Evolutionary conservation across 2,888 invertebrate species (phyloP).

Genomic region (Brenthis ino): DNA sequence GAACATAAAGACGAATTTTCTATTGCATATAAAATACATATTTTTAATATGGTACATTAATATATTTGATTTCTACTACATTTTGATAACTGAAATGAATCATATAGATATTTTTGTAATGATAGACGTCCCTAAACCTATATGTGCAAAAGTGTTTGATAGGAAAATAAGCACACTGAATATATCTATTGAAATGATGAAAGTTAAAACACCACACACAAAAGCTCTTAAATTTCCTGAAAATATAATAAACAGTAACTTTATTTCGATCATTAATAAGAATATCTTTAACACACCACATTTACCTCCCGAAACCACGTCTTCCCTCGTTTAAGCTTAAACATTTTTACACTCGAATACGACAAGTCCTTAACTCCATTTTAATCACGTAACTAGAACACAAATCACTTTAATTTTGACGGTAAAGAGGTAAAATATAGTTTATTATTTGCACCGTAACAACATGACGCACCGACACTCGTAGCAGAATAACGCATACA

Average conservation of each 20-base stretch:
- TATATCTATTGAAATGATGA: no score
- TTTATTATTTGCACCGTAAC: slow-evolving; percentile 40
- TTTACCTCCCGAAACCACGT: slow-evolving; percentile 72
- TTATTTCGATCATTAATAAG: background rate
- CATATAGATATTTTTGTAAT: background rate
- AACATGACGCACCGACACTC: slow-evolving; percentile 50
- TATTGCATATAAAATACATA: no score
- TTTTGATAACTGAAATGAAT: slow-evolving; percentile 11
- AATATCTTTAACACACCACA: background rate
- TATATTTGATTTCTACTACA: background rate
- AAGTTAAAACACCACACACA: no score
- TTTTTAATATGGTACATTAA: no score
- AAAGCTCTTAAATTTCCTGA: no score
- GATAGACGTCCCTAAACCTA: background rate
- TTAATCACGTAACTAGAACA: slow-evolving; percentile 34
- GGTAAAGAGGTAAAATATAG: slow-evolving; percentile 38
- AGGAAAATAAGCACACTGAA: background rate
- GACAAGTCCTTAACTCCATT: slow-evolving; percentile 38
- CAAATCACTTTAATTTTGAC: slow-evolving; percentile 33
- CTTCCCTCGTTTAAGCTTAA: slow-evolving; percentile 61
- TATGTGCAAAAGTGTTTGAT: background rate
- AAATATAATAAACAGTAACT: slow-evolving; percentile 4
- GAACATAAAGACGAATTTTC: no score
- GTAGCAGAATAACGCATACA: slow-evolving; percentile 44
- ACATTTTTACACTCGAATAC: slow-evolving; percentile 46